Conservation (phyloP, 2,888 invertebrate species). For the Mimachlamys varia region DNA sequence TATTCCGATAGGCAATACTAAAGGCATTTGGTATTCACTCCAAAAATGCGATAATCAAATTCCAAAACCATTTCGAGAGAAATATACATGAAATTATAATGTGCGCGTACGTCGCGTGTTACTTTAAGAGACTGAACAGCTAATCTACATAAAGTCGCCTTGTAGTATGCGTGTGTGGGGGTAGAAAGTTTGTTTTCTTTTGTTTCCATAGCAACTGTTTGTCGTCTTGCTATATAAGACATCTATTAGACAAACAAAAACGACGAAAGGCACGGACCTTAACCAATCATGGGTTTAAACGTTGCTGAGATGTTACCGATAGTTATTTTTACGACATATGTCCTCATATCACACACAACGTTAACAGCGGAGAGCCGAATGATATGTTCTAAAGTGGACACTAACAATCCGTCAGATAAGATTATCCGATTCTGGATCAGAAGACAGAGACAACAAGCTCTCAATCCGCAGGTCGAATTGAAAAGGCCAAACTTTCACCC, state of each 20-base stretch:
- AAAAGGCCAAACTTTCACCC: constrained; percentile 28
- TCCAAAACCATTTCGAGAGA: constrained; percentile 16
- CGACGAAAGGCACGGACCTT: background rate
- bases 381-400: background rate
- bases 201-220: constrained; percentile 14
- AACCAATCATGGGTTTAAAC: background rate
- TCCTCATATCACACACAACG: background rate
- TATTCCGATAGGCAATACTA: background rate
- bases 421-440: constrained; percentile 20
- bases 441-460: background rate
- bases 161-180: background rate
- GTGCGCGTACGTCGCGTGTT: background rate
- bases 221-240: background rate
- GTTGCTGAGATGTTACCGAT: background rate
- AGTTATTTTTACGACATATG: background rate
- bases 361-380: background rate
- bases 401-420: background rate
- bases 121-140: background rate
- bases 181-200: background rate
- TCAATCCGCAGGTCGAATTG: constrained; percentile 5
- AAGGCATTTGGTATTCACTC: constrained; percentile 13
- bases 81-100: constrained; percentile 31
- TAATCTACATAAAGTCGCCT: background rate
- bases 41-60: constrained; percentile 15
- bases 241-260: background rate